Conservation (phyloP, 2,888 invertebrate species). For the Nycteola revayana region DNA sequence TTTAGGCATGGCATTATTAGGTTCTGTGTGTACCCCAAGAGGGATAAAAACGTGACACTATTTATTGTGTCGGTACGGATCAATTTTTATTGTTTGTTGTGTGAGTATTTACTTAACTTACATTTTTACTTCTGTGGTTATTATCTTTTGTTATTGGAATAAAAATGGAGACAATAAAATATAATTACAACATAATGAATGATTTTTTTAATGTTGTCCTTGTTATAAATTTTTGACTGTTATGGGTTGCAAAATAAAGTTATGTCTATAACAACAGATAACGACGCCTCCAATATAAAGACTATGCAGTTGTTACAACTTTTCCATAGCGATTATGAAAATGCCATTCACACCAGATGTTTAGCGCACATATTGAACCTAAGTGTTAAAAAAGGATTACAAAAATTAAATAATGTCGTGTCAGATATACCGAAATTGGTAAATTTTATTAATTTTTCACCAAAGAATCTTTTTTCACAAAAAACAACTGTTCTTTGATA, state of each 20-base stretch:
- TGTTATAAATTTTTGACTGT: background rate
- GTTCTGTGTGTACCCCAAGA: no score
- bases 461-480: no score
- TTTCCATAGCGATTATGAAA: slow-evolving; percentile 8
- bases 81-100: no score
- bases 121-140: no score
- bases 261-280: slow-evolving; percentile 8
- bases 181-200: no score
- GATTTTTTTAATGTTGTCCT: no score
- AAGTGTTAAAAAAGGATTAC: slow-evolving; percentile 10
- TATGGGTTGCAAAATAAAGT: slow-evolving; percentile 1
- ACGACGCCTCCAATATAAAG: slow-evolving; percentile 7
- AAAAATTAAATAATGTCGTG: slow-evolving; percentile 1
- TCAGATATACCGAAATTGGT: background rate
- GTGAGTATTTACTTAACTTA: no score
- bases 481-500: slow-evolving; percentile 2
- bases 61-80: no score
- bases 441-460: slow-evolving; percentile 8
- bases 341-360: slow-evolving; percentile 9
- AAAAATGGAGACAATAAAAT: no score
- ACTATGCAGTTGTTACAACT: slow-evolving; percentile 6
- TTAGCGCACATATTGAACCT: slow-evolving; percentile 12
- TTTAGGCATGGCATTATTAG: no score
- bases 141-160: no score
- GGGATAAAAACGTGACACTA: no score